Conservation (phyloP, 2,113 vertebrate genomes). For the Crotalus horridus region DNA sequence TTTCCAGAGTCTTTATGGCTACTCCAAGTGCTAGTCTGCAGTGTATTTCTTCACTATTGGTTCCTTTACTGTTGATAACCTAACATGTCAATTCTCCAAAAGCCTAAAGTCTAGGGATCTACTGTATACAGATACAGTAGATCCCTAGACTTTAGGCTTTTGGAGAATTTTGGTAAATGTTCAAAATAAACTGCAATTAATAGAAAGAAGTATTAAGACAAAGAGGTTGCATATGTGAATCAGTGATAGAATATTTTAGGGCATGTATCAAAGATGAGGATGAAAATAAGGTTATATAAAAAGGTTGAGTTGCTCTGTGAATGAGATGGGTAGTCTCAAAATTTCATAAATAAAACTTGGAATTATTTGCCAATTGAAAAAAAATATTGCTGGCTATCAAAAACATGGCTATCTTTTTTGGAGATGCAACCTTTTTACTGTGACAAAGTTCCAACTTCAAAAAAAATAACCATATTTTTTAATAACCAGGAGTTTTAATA, state of each 20-base stretch:
- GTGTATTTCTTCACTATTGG: neutral
- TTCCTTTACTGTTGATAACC: neutral
- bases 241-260: neutral
- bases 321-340: neutral
- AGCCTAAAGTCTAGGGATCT: neutral
- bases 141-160: too few species aligned
- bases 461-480: neutral
- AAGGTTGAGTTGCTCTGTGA: neutral
- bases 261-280: neutral
- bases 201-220: neutral
- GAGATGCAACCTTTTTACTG: neutral
- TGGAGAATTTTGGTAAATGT: neutral
- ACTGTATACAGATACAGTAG: neutral
- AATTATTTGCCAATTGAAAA: neutral
- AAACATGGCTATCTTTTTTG: neutral
- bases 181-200: neutral
- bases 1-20: neutral
- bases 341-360: neutral
- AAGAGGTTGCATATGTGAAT: neutral
- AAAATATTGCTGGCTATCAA: neutral
- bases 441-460: neutral
- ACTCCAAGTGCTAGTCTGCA: neutral
- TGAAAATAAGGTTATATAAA: neutral
- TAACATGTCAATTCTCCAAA: neutral
- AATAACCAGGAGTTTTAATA: slow-evolving; percentile 12